Base-by-base conservation (phyloP, 1,140 invertebrate genomes). In the Asobara japonica region DNA sequence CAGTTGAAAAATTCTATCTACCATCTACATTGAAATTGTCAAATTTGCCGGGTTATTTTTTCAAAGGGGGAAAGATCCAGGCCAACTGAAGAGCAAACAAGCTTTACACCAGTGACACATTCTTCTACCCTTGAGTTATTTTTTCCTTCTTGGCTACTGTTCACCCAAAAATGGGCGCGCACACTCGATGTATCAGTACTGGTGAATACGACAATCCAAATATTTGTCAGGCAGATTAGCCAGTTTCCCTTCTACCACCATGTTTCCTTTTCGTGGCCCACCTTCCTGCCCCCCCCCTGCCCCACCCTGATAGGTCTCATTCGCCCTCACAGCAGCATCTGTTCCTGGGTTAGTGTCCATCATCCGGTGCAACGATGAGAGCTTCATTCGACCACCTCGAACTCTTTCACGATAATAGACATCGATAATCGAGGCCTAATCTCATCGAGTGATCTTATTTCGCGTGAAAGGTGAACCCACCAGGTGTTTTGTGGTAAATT, bases 141-240 rank as follows among this genome's bases (percentile, higher is more conserved):
- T 30, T 65, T 65, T 61, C 69, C 73, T 75, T 76, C 73, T 56
- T 41, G n/a, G 29, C 36, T 41, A 27, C 67, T 65, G 45, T 31
- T 65, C 62, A 45, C 31, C n/a, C n/a, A n/a, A 25, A 69, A 56
- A 41, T 51, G 61, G 41, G 45, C 10, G 11, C 4, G 27, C 31
- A 45, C 79, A 84, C 81, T 84, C 79, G 76, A 85, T 79, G 77
- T 83, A 84, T 86, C 82, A 82, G 83, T 85, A 77, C 82, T 80
- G 76, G 38, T 80, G 78, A 83, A 82, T 81, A 76, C 80, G 83
- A 86, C 85, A 86, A 87, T 85, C 84, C 81, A 87, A 87, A 87
- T 87, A 87, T 87, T 87, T 87, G 84, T 80, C 66, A 83, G 78
- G 77, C 75, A 85, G 86, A 87, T 87, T 83, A 86, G 82, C 77